A percentile compares a stretch with the other conserved stretches of the same genome.
Evolutionary conservation across 2,797 vertebrate genomes (phyloP).

Genomic region (Selene dorsalis): DNA sequence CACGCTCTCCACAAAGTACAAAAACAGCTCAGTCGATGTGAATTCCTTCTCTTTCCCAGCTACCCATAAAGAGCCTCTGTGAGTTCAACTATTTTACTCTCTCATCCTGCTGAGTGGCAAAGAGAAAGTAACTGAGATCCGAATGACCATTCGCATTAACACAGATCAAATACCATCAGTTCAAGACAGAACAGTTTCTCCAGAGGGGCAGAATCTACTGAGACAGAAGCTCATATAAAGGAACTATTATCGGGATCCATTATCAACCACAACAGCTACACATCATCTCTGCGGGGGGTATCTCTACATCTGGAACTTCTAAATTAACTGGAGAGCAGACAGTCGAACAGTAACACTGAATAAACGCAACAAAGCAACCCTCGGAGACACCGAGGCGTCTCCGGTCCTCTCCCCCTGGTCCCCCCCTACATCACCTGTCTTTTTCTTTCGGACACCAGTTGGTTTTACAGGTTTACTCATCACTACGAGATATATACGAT

Average conservation of each 20-base stretch:
- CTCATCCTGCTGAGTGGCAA: conserved; percentile 10
- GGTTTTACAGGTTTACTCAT: conserved; percentile 78
- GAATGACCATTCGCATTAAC: conserved; percentile 29
- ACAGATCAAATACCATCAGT: conserved; percentile 60
- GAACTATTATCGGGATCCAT: conserved; percentile 59
- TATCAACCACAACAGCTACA: conserved; percentile 74
- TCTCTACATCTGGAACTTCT: conserved; percentile 53
- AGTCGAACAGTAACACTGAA: conserved; percentile 70
- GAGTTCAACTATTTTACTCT: background rate
- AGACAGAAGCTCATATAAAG: conserved; percentile 53
- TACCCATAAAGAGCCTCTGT: background rate
- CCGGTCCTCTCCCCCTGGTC: conserved; percentile 66
- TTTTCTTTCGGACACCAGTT: conserved; percentile 72
- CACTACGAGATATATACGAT: conserved; percentile 83
- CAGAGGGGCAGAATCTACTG: conserved; percentile 49
- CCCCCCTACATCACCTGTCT: conserved; percentile 57
- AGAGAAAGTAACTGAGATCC: conserved; percentile 12
- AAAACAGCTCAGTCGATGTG: conserved; percentile 45
- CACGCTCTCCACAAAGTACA: conserved; percentile 34
- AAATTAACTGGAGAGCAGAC: conserved; percentile 57
- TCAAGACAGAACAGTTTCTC: conserved; percentile 37
- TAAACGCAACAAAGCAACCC: conserved; percentile 54
- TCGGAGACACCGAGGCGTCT: conserved; percentile 39
- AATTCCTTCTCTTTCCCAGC: conserved; percentile 28
- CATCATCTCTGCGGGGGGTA: conserved; percentile 55